Evolutionary conservation across 2,888 invertebrate species (phyloP), one percentile per base, ranked within the genome.

Genomic region (Drosophila anomalata): DNA sequence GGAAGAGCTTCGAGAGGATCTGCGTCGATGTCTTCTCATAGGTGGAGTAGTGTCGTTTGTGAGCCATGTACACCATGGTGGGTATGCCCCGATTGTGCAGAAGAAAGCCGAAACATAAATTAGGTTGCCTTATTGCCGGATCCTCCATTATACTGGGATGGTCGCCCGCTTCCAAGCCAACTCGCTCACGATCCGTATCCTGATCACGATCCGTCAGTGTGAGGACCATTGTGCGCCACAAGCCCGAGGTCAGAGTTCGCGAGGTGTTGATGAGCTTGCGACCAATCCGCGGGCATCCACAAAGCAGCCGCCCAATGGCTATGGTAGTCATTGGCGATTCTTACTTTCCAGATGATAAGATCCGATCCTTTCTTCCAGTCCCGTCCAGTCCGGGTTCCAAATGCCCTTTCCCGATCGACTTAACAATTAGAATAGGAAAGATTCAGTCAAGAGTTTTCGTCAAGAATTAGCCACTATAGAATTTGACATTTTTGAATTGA

Each of bases 1-100:
- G 94, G 81, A 94, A 94, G 65, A 94, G 92, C 61, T 93, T 92
- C 0, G 94, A 94, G 3, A 94, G 82, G 48, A 94, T 77, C 36
- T 81, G 79, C 8, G 75, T 73, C 0, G 76, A 76, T 0, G 70
- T 60, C 39, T 82, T 83, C 14, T 76, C 69, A 14, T 71, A 67
- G n/a, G 77, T 79, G 11, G 82, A 73, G 42, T 77, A 73, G 42
- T 79, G 77, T 41, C 68, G 72, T 6, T 85, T 79, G n/a, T 65
- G 66, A 7, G 62, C 60, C 12, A 73, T 14, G 48, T 53, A 56
- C 2, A 73, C 63, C 47, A 53, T 8, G 1, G 58, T 11, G 26
- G 41, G 20, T 8, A 17, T 20, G 11, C 41, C 8, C 4, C 20
- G 14, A 20, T 42, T 9, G 41, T 42, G 14, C 12, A 57, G 11